Evolutionary conservation across 2,888 invertebrate genomes (phyloP), one percentile per base, ranked within the genome.

Genomic region (Eupithecia inturbata): DNA sequence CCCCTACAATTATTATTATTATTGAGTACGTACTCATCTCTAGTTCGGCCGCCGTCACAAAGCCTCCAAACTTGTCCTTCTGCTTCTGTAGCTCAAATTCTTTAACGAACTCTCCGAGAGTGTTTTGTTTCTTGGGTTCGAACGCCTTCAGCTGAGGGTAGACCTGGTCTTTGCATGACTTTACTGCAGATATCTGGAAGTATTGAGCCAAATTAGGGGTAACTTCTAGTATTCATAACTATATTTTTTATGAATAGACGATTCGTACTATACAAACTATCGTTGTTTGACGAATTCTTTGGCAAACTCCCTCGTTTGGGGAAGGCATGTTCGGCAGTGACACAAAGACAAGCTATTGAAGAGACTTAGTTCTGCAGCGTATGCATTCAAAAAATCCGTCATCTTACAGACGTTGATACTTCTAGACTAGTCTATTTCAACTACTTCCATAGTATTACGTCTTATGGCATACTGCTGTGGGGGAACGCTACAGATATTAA

Each of bases 161-260:
- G 41, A 96, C 87, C 71, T 83, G 78, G 60, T 90, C 89, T 77
- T 84, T 96, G 77, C 92, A 91, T 75, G 95, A 95, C 84, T 96
- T 96, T 68, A 97, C 95, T 41, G 93, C 89, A 39, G 96, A 89
- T 85, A 97, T 95, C 97, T 97, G 81, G 60, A 94, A 80, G 19
- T 16, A 28, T 60, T 60, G 3, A 16, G n/a, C 45, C 10, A 22
- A 10, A 53, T 22, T 53, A 53, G 9, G 5, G 45, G n/a, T 49
- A 2, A 49, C 49, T 49, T 49, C 6, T 49, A 19, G 19, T 45
- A 19, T 45, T 45, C 19, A 45, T 45, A 45, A 41, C 16, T 41
- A 14, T 14, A 4, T 16, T 1, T n/a, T 16, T 41, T 41, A 41
- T 36, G 9, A 36, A 36, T 36, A 36, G 7, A 0, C 0, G 31